These are phyloP conservation scores for Eupithecia dodoneata DNA, from an alignment of 2,888 invertebrate genomes.

Conservation along the genomic window DNA sequence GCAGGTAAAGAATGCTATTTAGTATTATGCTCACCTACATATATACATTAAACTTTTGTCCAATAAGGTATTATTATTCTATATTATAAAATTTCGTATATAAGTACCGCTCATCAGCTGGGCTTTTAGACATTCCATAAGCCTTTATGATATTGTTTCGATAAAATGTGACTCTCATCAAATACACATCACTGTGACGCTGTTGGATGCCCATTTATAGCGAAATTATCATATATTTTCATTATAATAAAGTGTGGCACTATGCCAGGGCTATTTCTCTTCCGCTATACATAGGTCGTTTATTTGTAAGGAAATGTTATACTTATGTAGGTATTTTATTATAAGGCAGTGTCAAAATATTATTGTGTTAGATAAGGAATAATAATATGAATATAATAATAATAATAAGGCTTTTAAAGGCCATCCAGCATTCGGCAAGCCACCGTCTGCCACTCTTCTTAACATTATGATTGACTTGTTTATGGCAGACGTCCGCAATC, in stretches of 20 bases:
- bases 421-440: too few species aligned
- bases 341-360: not conserved
- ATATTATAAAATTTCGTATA: not conserved
- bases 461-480: too few species aligned
- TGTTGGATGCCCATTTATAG: conserved; percentile 20
- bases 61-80: too few species aligned
- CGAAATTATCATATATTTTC: conserved; percentile 29
- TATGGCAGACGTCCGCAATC: too few species aligned
- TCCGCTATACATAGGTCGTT: conserved; percentile 8
- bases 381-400: too few species aligned
- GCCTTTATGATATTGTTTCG: not conserved
- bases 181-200: conserved; percentile 20
- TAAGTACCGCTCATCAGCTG: not conserved
- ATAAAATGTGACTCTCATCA: conserved; percentile 6
- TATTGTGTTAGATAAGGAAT: too few species aligned
- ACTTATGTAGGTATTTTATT: not conserved
- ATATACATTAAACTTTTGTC: too few species aligned
- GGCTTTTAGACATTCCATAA: not conserved
- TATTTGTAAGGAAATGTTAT: conserved; percentile 15
- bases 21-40: too few species aligned
- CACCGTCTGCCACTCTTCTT: too few species aligned
- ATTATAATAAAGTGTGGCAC: conserved; percentile 24
- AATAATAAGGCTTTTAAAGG: too few species aligned
- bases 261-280: conserved; percentile 17
- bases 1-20: too few species aligned